Evolutionary conservation across 2,113 vertebrate species (phyloP).

Genomic region (Plestiodon gilberti): DNA sequence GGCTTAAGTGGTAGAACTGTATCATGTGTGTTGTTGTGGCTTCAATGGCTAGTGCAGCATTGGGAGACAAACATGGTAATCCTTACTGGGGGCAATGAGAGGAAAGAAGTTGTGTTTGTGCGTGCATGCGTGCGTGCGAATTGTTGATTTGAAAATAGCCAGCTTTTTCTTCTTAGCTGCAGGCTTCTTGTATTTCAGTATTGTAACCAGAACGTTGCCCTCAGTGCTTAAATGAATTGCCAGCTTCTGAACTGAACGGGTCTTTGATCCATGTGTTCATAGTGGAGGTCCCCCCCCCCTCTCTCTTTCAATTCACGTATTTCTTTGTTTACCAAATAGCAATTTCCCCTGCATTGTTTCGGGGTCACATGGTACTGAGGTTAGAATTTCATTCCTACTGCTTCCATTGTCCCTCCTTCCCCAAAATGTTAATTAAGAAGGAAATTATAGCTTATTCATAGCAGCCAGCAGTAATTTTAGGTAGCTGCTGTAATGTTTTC

Average conservation of each 20-base stretch:
- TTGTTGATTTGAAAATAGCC: not conserved
- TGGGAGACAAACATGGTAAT: not conserved
- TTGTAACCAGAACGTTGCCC: not conserved
- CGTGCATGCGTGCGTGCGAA: not conserved
- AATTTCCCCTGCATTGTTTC: conserved; percentile 23
- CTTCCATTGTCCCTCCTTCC: not conserved
- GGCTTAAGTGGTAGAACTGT: too few relatives aligned
- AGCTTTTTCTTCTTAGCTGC: not conserved
- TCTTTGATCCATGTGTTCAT: not conserved
- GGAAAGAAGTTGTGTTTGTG: not conserved
- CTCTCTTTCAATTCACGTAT: not conserved
- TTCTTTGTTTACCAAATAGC: conserved; percentile 15
- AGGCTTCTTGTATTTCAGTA: not conserved
- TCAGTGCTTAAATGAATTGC: not conserved
- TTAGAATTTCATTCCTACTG: not conserved
- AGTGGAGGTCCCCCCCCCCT: not conserved
- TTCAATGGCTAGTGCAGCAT: not conserved
- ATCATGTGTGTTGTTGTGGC: not conserved
- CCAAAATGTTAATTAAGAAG: conserved; percentile 31
- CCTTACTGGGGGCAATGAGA: not conserved
- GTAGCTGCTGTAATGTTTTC: conserved; percentile 14
- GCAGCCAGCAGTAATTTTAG: conserved; percentile 7
- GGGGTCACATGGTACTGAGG: not conserved
- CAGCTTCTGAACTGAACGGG: not conserved
- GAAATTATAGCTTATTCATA: conserved; percentile 24